These are phyloP conservation scores for Pangasius krempfi DNA, from an alignment of 2,797 vertebrate species.

Conservation along the genomic window DNA sequence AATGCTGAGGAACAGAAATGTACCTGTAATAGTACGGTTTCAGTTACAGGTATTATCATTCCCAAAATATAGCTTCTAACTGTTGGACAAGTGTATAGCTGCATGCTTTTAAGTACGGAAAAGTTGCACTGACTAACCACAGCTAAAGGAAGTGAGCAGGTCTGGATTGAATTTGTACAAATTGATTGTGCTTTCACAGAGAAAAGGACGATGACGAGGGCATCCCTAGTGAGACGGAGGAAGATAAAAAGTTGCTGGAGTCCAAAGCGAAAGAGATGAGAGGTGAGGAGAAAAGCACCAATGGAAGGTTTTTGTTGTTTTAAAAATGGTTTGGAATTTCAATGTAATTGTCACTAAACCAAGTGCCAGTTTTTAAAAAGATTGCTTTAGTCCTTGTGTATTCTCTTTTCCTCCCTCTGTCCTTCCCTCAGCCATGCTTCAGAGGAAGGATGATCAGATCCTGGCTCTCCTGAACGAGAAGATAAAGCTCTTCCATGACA, in stretches of 20 bases:
- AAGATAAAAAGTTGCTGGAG: conserved; percentile 89
- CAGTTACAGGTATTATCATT: neutral
- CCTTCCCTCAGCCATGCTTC: conserved; percentile 81
- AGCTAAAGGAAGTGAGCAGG: neutral
- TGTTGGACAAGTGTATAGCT: neutral
- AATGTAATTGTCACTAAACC: neutral
- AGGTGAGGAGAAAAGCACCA: conserved; percentile 73
- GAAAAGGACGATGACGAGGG: conserved; percentile 97
- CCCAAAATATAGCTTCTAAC: neutral
- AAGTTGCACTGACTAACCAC: neutral
- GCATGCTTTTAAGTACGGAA: neutral
- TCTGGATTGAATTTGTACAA: neutral
- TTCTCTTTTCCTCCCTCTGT: neutral
- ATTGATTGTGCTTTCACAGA: conserved; percentile 68
- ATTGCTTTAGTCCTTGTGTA: neutral
- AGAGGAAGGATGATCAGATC: conserved; percentile 93
- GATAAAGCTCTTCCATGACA: conserved; percentile 86
- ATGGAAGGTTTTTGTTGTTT: neutral
- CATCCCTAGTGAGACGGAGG: conserved; percentile 93
- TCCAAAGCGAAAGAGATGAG: conserved; percentile 89
- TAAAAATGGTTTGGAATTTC: neutral
- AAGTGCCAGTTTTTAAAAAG: too few species aligned
- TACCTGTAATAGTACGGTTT: neutral
- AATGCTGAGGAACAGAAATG: neutral
- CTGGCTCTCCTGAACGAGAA: conserved; percentile 90